Conservation (phyloP, 2,113 vertebrate genomes). For the Ophiodon elongatus region DNA sequence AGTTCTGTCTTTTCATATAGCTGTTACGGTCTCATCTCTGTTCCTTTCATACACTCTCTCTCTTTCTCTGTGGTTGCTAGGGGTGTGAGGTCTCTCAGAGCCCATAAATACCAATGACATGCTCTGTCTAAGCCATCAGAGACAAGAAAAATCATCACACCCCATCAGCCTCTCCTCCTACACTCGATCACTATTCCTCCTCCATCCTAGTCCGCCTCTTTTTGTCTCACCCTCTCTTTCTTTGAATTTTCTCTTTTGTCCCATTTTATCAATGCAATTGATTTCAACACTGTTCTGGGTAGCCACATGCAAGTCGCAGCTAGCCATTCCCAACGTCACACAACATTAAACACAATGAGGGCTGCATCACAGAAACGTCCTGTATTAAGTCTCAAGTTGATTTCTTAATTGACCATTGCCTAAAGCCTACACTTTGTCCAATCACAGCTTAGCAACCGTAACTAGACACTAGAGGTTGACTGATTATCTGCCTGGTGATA, state of each 20-base stretch:
- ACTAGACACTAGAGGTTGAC: neutral
- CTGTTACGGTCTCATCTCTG: slow-evolving; percentile 15
- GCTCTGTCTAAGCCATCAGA: slow-evolving; percentile 49
- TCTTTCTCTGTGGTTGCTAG: slow-evolving; percentile 1
- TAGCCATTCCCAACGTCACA: slow-evolving; percentile 6
- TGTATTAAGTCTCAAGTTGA: neutral
- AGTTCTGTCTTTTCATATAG: neutral
- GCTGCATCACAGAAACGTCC: neutral
- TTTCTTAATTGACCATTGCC: too few species aligned
- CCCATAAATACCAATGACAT: slow-evolving; percentile 59
- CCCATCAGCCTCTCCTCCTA: slow-evolving; percentile 68
- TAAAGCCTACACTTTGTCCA: neutral
- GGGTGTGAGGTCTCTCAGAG: slow-evolving; percentile 30
- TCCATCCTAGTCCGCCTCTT: slow-evolving; percentile 19
- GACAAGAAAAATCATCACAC: slow-evolving; percentile 54
- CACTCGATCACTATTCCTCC: slow-evolving; percentile 8
- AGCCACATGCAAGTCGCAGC: slow-evolving; percentile 12
- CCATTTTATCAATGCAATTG: neutral
- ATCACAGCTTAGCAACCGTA: neutral
- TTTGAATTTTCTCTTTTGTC: neutral
- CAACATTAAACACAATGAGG: neutral
- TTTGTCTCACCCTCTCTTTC: neutral
- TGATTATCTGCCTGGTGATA: neutral
- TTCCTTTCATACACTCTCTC: slow-evolving; percentile 21
- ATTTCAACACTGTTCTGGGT: neutral